Conservation (phyloP, 2,888 invertebrate species). For the Ormyrus labotus region DNA sequence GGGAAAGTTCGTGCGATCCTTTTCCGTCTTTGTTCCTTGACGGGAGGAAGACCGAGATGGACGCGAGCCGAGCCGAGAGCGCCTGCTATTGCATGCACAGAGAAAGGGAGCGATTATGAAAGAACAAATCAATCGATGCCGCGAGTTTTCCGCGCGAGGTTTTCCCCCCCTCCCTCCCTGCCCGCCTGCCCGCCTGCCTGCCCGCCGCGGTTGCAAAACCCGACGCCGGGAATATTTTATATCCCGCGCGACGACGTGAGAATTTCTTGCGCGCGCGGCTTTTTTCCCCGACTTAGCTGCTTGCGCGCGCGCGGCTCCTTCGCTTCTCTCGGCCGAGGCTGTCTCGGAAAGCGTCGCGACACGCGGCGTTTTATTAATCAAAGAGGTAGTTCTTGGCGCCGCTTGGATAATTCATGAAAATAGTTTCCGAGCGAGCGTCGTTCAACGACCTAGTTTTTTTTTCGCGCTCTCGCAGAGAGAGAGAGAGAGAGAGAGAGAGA, state of each 20-base stretch:
- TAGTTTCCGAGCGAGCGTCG: slow-evolving; percentile 8
- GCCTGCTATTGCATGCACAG: not conserved
- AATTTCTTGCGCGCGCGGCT: slow-evolving; percentile 7
- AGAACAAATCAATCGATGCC: slow-evolving; percentile 56
- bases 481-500: not conserved
- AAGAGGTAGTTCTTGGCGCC: slow-evolving; percentile 5
- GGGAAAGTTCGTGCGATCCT: slow-evolving; percentile 45
- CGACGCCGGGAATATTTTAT: slow-evolving; percentile 10
- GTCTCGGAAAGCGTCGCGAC: slow-evolving; percentile 13
- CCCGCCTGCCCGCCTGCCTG: not conserved
- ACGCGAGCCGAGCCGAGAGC: not conserved
- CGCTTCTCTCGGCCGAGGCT: not conserved
- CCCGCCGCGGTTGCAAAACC: slow-evolving; percentile 20
- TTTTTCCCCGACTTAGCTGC: not conserved
- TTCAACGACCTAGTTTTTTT: not conserved
- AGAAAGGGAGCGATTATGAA: slow-evolving; percentile 56
- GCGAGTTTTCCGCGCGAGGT: slow-evolving; percentile 32
- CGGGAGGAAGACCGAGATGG: slow-evolving; percentile 25
- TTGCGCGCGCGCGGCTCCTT: not conserved
- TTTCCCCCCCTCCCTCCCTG: slow-evolving; percentile 8
- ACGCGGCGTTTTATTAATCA: slow-evolving; percentile 36
- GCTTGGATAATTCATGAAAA: slow-evolving; percentile 23
- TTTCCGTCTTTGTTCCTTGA: slow-evolving; percentile 49
- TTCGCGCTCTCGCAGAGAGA: too few species aligned
- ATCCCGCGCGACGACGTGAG: slow-evolving; percentile 18